phyloP scores from a whole-genome alignment of 1,140 invertebrate genomes.

The Drosophila melanogaster region Release_6_plus_ISO1_MT NT_037436.4:464501-465000 shows the following conservation, averaged over 20 bases:
- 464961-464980: slow-evolving; percentile 37
- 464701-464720: slow-evolving; percentile 63
- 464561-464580: slow-evolving; percentile 34
- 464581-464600: slow-evolving; percentile 54
- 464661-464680: slow-evolving; percentile 64
- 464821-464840: slow-evolving; percentile 18
- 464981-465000: not conserved
- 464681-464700: slow-evolving; percentile 68
- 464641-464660: slow-evolving; percentile 14
- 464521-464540: not conserved
- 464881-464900: slow-evolving; percentile 44
- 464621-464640: slow-evolving; percentile 4
- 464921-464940: slow-evolving; percentile 44
- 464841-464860: slow-evolving; percentile 14
- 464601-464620: slow-evolving; percentile 69
- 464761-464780: slow-evolving; percentile 57
- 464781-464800: slow-evolving; percentile 77
- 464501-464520: slow-evolving; percentile 5
- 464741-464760: slow-evolving; percentile 57
- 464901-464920: slow-evolving; percentile 50
- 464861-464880: slow-evolving; percentile 21
- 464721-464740: slow-evolving; percentile 57
- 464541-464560: slow-evolving; percentile 23
- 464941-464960: slow-evolving; percentile 32
- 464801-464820: slow-evolving; percentile 37